Evolutionary conservation across 2,113 vertebrate species (phyloP).

Genomic region (Bubalus kerabau): DNA sequence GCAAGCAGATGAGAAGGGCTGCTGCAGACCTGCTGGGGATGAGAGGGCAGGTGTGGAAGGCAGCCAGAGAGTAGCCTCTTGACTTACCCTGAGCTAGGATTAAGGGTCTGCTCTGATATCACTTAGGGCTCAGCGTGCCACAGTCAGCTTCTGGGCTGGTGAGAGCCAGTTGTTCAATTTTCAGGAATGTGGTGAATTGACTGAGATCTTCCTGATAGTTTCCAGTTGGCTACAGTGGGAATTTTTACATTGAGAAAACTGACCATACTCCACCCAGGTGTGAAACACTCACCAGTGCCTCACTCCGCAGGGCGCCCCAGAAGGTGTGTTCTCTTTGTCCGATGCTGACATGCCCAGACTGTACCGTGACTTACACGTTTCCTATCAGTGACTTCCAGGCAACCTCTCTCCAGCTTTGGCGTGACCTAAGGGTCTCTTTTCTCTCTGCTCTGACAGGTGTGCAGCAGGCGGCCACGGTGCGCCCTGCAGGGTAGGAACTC

Average conservation of each 20-base stretch:
- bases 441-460: neutral
- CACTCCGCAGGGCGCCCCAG: rapidly evolving
- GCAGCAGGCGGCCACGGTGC: neutral
- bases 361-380: neutral
- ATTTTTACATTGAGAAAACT: neutral
- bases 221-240: neutral
- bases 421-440: neutral
- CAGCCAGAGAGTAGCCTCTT: neutral
- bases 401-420: neutral
- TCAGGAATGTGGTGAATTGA: neutral
- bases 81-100: no score
- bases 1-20: neutral
- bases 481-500: neutral
- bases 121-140: neutral
- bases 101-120: no score
- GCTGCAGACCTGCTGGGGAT: neutral
- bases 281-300: neutral
- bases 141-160: neutral
- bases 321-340: neutral
- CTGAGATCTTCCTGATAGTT: neutral
- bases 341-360: neutral
- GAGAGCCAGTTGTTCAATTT: neutral
- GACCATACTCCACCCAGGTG: neutral
- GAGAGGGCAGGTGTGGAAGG: neutral
- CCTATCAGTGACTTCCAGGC: neutral